Evolutionary conservation across 1,140 invertebrate species (phyloP), one percentile per base, ranked within the genome.

Genomic region (Trichonephila inaurata): DNA sequence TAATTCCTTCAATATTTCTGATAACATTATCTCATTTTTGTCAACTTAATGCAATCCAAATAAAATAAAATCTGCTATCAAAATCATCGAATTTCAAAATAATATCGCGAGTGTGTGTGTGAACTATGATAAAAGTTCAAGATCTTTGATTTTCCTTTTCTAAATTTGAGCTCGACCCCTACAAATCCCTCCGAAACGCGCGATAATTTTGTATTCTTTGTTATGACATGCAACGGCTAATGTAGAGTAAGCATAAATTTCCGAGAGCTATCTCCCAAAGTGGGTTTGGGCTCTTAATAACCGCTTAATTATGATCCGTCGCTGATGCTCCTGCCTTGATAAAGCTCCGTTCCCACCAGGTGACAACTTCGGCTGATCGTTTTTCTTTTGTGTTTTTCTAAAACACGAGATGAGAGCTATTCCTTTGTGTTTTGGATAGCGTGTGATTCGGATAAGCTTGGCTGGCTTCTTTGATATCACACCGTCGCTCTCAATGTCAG

Each of bases 161-260:
- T 69, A n/a, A 85, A 24, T 85, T 85, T 85, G 10, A 58, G 82
- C 21, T 24, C 24, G 82, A 7, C 24, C 82, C 85, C 51, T 19
- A 2, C 18, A 62, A 28, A 51, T 24, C 51, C 60, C 51, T 77
- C 72, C 14, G 18, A 69, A 69, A 66, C 64, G 89, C 16, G 89
- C 51, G 66, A 77, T 44, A 60, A 81, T 90, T 61, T 90, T 69
- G 69, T 58, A 28, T 90, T 91, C 89, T 62, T 91, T 91, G 89
- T 91, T 64, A 83, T 83, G 60, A 91, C 77, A 69, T 61, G 64
- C 64, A 81, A 81, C 66, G 72, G 89, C 89, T 91, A 91, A 91
- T 91, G 28, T 91, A 64, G 77, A 91, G 89, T 91, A 91, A 91
- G 69, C 77, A 91, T 83, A 91, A 82, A 91, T 91, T 91, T 83